Conservation (phyloP, 35 echinoderm and acorn worm genomes). For the Acanthaster planci region DNA sequence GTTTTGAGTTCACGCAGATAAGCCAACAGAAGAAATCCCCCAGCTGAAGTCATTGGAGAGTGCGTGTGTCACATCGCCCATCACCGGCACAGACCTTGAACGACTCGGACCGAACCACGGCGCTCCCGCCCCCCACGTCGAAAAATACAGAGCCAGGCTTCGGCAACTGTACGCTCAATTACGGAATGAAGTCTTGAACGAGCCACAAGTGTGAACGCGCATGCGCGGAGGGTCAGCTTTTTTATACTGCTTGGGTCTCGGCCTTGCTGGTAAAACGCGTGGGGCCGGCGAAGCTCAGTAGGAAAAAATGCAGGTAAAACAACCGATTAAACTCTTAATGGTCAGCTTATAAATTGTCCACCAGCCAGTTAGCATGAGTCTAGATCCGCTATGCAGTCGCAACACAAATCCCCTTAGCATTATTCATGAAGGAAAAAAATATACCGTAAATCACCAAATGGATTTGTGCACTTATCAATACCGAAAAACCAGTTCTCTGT, state of each 20-base stretch:
- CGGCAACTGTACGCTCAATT: not conserved
- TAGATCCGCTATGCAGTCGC: too few species aligned
- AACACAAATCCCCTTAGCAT: too few species aligned
- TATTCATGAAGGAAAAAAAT: too few species aligned
- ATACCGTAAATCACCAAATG: too few species aligned
- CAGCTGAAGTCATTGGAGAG: not conserved
- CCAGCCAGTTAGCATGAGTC: too few species aligned
- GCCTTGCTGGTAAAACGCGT: not conserved
- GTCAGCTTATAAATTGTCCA: too few species aligned
- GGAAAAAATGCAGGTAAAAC: not conserved
- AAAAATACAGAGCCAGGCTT: not conserved
- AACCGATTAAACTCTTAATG: not conserved
- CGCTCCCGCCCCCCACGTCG: constrained; percentile 9
- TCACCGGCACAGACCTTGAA: constrained; percentile 7
- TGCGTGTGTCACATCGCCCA: constrained; percentile 16
- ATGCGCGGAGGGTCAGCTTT: not conserved
- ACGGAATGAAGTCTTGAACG: constrained; percentile 11
- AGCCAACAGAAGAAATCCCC: too few species aligned
- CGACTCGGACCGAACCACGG: not conserved
- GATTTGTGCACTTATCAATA: too few species aligned
- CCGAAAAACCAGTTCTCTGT: too few species aligned
- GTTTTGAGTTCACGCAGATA: too few species aligned
- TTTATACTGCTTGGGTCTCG: not conserved
- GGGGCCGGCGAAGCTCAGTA: not conserved
- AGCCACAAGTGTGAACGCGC: constrained; percentile 18